A percentile compares a stretch with the other conserved stretches of the same genome.
Evolutionary conservation across 2,113 vertebrate species (phyloP).

Genomic region (Psilopogon haemacephalus): DNA sequence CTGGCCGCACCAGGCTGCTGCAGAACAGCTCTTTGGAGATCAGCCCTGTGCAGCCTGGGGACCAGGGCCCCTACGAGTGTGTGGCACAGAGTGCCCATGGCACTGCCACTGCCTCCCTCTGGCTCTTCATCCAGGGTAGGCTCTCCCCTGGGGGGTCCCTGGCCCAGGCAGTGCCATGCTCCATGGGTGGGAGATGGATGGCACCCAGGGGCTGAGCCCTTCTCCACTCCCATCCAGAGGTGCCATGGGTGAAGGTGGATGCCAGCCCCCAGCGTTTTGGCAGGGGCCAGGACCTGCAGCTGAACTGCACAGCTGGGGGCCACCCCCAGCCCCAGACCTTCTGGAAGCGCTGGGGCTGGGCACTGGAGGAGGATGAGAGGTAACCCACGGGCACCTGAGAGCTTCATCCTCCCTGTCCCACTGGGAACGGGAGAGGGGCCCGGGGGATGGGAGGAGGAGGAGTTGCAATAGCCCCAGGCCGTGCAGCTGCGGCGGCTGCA

Average conservation of each 20-base stretch:
- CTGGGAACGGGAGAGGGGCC: neutral
- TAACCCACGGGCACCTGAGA: neutral
- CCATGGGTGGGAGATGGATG: fast-evolving
- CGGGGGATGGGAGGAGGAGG: neutral
- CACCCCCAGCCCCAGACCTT: constrained; percentile 76
- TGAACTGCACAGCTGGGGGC: constrained; percentile 83
- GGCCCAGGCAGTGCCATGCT: fast-evolving
- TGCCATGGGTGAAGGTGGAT: constrained; percentile 79
- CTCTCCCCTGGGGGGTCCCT: fast-evolving
- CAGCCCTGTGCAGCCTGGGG: constrained; percentile 55
- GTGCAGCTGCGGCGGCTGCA: fast-evolving
- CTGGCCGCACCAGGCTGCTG: constrained; percentile 71
- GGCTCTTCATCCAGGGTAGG: constrained; percentile 87
- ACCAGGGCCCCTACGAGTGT: constrained; percentile 83
- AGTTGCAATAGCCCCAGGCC: fast-evolving
- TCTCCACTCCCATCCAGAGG: constrained; percentile 69
- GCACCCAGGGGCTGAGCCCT: neutral
- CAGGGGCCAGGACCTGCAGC: constrained; percentile 79
- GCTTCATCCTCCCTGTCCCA: fast-evolving
- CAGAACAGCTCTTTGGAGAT: constrained; percentile 81
- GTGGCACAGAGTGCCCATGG: constrained; percentile 77
- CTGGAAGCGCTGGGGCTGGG: constrained; percentile 83
- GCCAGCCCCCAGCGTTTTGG: constrained; percentile 76
- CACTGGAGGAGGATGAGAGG: constrained; percentile 70
- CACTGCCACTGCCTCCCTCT: constrained; percentile 71